Evolutionary conservation across 2,113 vertebrate genomes (phyloP), one percentile per base, ranked within the genome.

Genomic region (Spea multiplicata): DNA sequence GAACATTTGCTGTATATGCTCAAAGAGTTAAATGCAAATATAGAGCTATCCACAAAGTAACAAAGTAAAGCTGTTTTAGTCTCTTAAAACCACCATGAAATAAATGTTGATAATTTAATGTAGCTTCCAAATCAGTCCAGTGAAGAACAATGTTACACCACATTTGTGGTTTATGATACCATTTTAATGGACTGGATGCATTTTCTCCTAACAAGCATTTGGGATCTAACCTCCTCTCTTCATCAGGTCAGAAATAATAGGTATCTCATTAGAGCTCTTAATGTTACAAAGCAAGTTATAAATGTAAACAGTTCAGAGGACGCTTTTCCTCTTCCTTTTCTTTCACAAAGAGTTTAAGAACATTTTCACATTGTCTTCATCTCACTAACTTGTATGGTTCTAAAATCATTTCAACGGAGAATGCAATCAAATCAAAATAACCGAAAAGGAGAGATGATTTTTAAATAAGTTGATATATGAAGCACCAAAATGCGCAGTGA

Each of bases 221-320:
- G 65, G 64, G 71, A 80, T 71, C 64, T 74, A 80, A 80, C 78
- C 78, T 78, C 69, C 47, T 74, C 71, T 59, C 68, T 80, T 74
- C 65, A 73, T 68, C 64, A 68, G 78, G 78, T 73, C 78, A 80
- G 59, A 57, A 68, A 80, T 80, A 80, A 80, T 74, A 74, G 64
- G 70, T 65, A 73, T 79, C 78, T 74, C 71, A 80, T 80, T 80
- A 74, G 74, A 66, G 61, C 49, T 57, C 77, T 80, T 80, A 73
- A 80, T 71, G 52, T 66, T 48, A 48, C 5, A 8, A 16, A 61
- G 73, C 62, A 67, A 61, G 48, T 80, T 74, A 52, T 49, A 74
- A 74, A 68, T 61, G 16, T 59, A 69, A 80, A 80, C 78, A 74
- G 78, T 67, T 61, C 49, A 68, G 65, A 46, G 46, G 9, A 48